Base-by-base conservation (phyloP, 2,797 vertebrate genomes). In the Micropoecilia bifurca region DNA sequence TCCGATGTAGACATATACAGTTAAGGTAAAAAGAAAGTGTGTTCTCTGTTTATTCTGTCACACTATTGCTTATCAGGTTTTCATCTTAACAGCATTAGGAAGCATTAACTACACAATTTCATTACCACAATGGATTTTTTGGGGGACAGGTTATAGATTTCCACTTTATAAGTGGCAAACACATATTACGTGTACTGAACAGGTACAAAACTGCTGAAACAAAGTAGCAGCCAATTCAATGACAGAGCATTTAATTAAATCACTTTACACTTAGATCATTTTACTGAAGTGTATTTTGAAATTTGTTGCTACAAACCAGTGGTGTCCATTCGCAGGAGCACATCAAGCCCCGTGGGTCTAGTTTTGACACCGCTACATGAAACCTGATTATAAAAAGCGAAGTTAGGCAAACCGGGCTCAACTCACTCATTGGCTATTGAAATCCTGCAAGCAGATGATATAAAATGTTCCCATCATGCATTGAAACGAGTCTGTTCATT, bases 401-500 rank as follows among this genome's bases (percentile, higher is more conserved):
- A 18, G 18, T 39, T 9, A 9, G 33, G 16, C 33, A 36, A 22
- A 66, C 61, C 18, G 18, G 14, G 16, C 30, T 63, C 16, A 16
- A 63, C 14, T 63, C 33, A 39, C 30, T 47, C 3, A 71, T 30
- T 71, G 69, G 14, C 30, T 46, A 71, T 41, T 46, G 4, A 71
- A 71, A 16, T 71, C 5, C 14, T 28, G 13, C 7, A 45, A 71
- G 8, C 1, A 71, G 46, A 66, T 16, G 7, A 69, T 43, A 22
- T 13, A 36, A 48, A 9, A 50, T 20, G 4, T 14, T 33, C 63
- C n/a, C 0, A 48, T 75, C 59, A 69, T 71, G 59, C 66, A 33
- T 74, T 43, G 46, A 20, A 50, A 80, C 73, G 7, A 78, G 72
- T 41, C 0, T 6, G 36, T 83, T 83, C 2, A 30, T 47, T 33